Evolutionary conservation across 2,797 vertebrate species (phyloP), one percentile per base, ranked within the genome.

Genomic region (Dallia pectoralis): DNA sequence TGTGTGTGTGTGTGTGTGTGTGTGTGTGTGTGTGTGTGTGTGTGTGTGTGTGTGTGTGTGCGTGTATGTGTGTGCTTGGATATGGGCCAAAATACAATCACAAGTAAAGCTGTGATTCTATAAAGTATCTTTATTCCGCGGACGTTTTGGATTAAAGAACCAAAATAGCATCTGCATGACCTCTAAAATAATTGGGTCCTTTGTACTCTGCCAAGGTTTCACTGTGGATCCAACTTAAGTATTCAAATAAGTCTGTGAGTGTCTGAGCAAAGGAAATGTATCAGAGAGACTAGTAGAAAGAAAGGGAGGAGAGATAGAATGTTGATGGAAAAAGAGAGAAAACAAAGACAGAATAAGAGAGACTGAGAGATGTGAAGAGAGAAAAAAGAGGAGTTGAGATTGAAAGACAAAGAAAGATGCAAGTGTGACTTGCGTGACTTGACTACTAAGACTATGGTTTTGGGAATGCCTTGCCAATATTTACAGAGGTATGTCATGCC

Each of bases 1-100:
- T 48, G 32, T 44, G 53, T 71, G 67, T 71, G 75, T 71, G 40
- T 75, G 67, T 70, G 73, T 69, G 72, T 67, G 67, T 77, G 30
- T 65, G 30, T 65, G 64, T 66, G n/a, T n/a, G n/a, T 22, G 64
- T 66, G 30, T 66, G 64, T 44, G 64, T 36, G n/a, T 66, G 30
- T 19, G 30, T 40, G 64, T 11, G 27, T 61, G 2, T 7, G 49
- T 53, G 51, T 53, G 51, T 44, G 40, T 44, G 40, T 44, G n/a
- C n/a, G 47, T 48, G 47, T 48, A 4, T 15, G 69, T 49, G 49
- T 56, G 70, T 36, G n/a, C 4, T 0, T 19, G 19, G 48, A 19
- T 19, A 59, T 25, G 53, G 25, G 49, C 49, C 49, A 51, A 51
- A n/a, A 19, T 51, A n/a, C 53, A 27, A 11, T 25, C 53, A 59